A percentile compares a stretch with the other conserved stretches of the same genome.
phyloP scores from a whole-genome alignment of 2,888 invertebrate genomes.

The Dexiosoma caninum region DNA sequence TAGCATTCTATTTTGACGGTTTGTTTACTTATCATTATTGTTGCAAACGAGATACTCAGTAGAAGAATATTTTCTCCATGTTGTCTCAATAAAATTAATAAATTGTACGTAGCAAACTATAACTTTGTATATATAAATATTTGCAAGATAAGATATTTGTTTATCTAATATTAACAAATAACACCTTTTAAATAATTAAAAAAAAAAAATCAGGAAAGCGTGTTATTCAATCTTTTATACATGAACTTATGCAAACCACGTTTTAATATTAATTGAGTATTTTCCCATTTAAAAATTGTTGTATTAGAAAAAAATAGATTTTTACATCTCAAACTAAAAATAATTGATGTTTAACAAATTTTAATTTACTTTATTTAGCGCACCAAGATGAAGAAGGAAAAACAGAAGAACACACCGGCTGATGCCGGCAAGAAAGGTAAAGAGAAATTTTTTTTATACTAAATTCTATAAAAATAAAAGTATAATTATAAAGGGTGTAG shows the following conservation, averaged over 20 bases:
- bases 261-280: background rate
- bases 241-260: constrained; percentile 13
- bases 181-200: constrained; percentile 29
- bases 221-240: too few relatives aligned
- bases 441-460: too few relatives aligned
- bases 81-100: background rate
- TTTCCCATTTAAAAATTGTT: background rate
- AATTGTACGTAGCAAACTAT: constrained; percentile 2
- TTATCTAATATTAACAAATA: constrained; percentile 7
- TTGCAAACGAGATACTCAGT: constrained; percentile 19
- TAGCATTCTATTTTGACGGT: too few relatives aligned
- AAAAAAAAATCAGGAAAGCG: background rate
- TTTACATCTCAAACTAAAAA: too few relatives aligned
- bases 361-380: constrained; percentile 77
- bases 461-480: too few relatives aligned
- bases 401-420: constrained; percentile 80
- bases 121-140: too few relatives aligned
- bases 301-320: background rate
- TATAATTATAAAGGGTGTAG: too few relatives aligned
- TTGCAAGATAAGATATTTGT: too few relatives aligned
- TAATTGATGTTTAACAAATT: background rate
- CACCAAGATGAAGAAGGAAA: constrained; percentile 83
- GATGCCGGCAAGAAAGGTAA: constrained; percentile 72
- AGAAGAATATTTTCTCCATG: background rate
- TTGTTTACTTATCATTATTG: constrained; percentile 50